Base-by-base conservation (phyloP, 2,113 vertebrate genomes). In the Pyxicephalus adspersus region DNA sequence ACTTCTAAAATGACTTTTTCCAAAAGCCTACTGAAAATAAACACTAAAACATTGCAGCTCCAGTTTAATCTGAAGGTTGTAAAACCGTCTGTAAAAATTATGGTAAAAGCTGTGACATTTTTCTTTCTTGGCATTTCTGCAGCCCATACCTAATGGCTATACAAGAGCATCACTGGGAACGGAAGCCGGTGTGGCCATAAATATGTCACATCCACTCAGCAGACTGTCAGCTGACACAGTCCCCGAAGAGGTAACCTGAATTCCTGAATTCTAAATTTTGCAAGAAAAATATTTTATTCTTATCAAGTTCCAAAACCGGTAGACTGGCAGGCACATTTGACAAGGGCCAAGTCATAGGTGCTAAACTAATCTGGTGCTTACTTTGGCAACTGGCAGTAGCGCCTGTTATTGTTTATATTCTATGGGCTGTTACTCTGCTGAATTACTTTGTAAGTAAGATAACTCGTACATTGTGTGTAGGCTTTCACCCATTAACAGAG, bases 181-280 rank as follows among this genome's bases (percentile, higher is more conserved):
- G 50, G 79, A 65, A 72, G 79, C 79, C 79, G 74, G 16, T 23
- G n/a, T 64, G 68, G 79, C 68, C 64, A 61, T 81, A 81, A 81
- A 81, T 65, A 65, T 80, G 77, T 73, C 79, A 81, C n/a, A 81
- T 81, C 68, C 68, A 74, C 68, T 81, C 68, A 80, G 25, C 54
- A 55, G 57, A 63, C 63, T 61, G 77, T 51, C 77, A 80, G 65
- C 26, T 61, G 66, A 80, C 77, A 45, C 23, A 52, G 55, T 63
- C 57, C 77, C 67, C 55, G 26, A 61, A 71, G 77, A 80, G 25
- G 54, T 26, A 63, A 17, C 31, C 45, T 51, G 45, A 57, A 61
- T 71, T 65, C 57, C 79, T 64, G 45, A 52, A 73, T 65, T 65
- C 8, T 55, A 73, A 25, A 70, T 72, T 70, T 52, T 52, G 58